Base-by-base conservation (phyloP, 2,797 vertebrate species). In the Onychomys arenicola region DNA sequence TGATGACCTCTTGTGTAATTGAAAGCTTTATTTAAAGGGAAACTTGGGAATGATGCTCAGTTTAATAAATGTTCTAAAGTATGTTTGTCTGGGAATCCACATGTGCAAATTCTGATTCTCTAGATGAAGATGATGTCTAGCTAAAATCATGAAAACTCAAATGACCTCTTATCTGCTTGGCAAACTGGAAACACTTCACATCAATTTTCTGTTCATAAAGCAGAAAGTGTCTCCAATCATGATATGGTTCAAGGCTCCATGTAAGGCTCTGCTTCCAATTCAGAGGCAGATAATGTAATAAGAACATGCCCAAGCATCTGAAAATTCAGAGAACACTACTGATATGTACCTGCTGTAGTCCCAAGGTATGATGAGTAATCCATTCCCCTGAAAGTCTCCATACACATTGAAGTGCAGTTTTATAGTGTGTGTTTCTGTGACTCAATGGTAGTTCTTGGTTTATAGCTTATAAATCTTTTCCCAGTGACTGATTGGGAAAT, bases 221-320 rank as follows among this genome's bases (percentile, higher is more conserved):
- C 93, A 90, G 8, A n/a, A 97, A 92, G 94, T 71, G 10, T 77
- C 89, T 97, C 34, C 90, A 52, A 52, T 61, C 76, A 77, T 96
- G 93, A 88, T n/a, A 93, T 73, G 81, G 97, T 43, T 63, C 69
- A 84, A 4, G 85, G 91, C 32, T 96, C 71, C 84, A 89, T 90
- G 46, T 86, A 32, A 77, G 57, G 10, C 40, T 83, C n/a, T 94
- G 77, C 84, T 81, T 92, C 71, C 43, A 96, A 71, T 84, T 91
- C 96, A 80, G 89, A 84, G 57, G 67, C 78, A 97, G 63, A 40
- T 97, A 93, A 96, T 94, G 63, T 86, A 97, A 96, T 92, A 88
- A 90, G 32, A 80, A 96, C 91, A 95, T 90, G 96, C 87, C 84
- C 97, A 94, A 96, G 34, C 32, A 75, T 83, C 75, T 94, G 96